phyloP scores from a whole-genome alignment of 1,140 invertebrate species.

The Heliconius himera region DNA sequence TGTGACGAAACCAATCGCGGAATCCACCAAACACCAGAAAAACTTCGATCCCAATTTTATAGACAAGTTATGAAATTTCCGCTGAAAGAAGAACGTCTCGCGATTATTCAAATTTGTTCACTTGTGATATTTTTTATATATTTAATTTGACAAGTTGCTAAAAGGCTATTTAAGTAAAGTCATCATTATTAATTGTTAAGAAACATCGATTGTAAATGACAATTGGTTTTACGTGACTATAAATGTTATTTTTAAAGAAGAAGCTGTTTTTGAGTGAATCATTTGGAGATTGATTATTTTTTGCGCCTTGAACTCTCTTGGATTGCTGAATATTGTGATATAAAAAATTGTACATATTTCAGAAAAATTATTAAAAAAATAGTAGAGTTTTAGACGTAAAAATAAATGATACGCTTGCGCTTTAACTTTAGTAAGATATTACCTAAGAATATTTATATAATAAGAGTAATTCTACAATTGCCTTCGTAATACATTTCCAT shows the following conservation, averaged over 20 bases:
- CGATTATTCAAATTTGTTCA: no score
- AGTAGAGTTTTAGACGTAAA: no score
- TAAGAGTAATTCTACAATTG: no score
- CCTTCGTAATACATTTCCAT: no score
- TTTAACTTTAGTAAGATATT: no score
- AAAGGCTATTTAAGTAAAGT: neutral
- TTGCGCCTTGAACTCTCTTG: neutral
- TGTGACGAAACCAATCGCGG: slow-evolving; percentile 43
- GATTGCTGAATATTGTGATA: neutral
- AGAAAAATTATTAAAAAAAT: no score
- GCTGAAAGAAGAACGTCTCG: slow-evolving; percentile 14
- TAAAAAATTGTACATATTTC: no score
- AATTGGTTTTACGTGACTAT: slow-evolving; percentile 1
- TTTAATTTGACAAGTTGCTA: neutral
- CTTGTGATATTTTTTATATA: neutral
- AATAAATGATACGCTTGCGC: no score
- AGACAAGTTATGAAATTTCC: neutral
- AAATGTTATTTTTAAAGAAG: neutral
- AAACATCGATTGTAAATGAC: neutral
- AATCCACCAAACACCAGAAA: slow-evolving; percentile 24
- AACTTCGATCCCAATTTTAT: slow-evolving; percentile 1
- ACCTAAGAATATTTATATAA: no score
- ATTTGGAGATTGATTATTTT: neutral
- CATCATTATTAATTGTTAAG: neutral
- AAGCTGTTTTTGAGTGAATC: neutral